Conservation (phyloP, 1,140 invertebrate genomes). For the Copidosoma floridanum region DNA sequence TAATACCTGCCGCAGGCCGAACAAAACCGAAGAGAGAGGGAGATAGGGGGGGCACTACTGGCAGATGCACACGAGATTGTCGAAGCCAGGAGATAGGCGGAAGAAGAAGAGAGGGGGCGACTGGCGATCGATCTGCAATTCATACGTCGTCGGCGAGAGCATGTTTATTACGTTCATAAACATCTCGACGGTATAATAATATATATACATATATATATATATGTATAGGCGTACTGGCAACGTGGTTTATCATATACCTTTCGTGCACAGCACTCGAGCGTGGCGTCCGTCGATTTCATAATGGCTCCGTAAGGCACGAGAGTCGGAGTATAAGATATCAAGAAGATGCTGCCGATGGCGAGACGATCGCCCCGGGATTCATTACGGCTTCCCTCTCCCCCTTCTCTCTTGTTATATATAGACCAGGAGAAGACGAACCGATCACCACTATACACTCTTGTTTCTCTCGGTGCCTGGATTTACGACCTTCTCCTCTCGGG, state of each 20-base stretch:
- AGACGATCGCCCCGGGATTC: too few relatives aligned
- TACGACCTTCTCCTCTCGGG: too few relatives aligned
- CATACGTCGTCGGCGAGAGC: constrained; percentile 27
- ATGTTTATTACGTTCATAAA: constrained; percentile 48
- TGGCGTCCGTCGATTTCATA: too few relatives aligned
- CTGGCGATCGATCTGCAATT: constrained; percentile 16
- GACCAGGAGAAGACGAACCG: too few relatives aligned
- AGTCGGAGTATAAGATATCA: too few relatives aligned
- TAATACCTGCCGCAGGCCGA: not conserved
- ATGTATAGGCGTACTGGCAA: constrained; percentile 15
- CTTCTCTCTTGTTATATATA: too few relatives aligned
- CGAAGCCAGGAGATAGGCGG: not conserved
- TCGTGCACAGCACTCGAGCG: constrained; percentile 35
- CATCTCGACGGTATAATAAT: constrained; percentile 31
- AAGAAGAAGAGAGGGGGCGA: not conserved
- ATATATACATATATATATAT: too few relatives aligned
- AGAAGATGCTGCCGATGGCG: too few relatives aligned
- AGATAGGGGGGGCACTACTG: not conserved
- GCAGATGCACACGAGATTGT: not conserved
- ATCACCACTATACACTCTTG: too few relatives aligned
- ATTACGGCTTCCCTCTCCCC: too few relatives aligned
- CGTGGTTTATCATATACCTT: constrained; percentile 26
- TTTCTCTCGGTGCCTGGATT: too few relatives aligned
- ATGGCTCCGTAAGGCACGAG: too few relatives aligned
- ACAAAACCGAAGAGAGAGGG: not conserved